Percentiles rank a stretch among this genome's conserved stretches.
Conservation (phyloP, 2,113 vertebrate genomes). For the Dipodomys merriami region DNA sequence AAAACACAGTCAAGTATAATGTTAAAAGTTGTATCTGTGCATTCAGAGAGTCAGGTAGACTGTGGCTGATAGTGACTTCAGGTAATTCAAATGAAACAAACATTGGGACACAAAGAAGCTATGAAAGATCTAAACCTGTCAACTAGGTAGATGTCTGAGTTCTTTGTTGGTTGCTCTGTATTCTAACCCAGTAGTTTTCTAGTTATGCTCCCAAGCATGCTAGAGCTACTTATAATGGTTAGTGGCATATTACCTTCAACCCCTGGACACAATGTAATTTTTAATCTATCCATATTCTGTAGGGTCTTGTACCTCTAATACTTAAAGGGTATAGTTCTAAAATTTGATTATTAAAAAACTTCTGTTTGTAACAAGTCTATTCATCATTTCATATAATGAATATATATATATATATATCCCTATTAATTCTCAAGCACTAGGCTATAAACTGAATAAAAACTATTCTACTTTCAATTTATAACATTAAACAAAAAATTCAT, state of each 20-base stretch:
- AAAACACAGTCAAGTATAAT: neutral
- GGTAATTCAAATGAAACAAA: neutral
- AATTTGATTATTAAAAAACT: constrained; percentile 20
- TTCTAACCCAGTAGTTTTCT: neutral
- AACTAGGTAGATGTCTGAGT: neutral
- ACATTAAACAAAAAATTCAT: neutral
- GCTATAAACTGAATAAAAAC: neutral
- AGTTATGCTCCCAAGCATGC: neutral
- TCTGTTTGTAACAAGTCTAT: neutral
- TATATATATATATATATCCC: neutral
- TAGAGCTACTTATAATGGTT: neutral
- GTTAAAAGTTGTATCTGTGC: neutral
- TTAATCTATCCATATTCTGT: neutral
- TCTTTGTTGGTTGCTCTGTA: neutral
- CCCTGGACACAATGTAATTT: neutral
- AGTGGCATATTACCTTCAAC: neutral
- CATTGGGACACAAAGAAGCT: neutral
- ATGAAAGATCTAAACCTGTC: neutral
- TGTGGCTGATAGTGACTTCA: too few relatives aligned
- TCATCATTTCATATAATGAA: neutral
- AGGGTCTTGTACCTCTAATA: neutral
- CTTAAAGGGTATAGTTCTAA: neutral
- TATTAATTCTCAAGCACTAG: neutral
- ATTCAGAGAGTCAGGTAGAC: neutral
- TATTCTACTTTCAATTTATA: neutral